A percentile compares a stretch with the other conserved stretches of the same genome.
Conservation (phyloP, 1,140 invertebrate genomes). For the Lasioglossum albipes region DNA sequence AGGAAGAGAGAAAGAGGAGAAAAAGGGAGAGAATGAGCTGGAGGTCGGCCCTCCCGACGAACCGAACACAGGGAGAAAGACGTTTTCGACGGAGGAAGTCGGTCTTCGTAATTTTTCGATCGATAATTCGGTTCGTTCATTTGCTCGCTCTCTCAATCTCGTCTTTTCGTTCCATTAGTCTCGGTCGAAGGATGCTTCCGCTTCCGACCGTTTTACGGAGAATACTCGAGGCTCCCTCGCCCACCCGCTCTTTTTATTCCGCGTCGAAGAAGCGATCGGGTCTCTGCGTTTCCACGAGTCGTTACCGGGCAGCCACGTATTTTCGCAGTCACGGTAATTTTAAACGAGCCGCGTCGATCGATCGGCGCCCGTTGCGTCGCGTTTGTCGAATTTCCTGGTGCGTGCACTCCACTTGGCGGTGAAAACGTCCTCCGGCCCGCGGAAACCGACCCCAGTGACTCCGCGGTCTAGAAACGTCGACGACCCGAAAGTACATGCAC, state of each 20-base stretch:
- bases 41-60: background rate
- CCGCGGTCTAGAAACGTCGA: too few relatives aligned
- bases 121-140: slow-evolving; percentile 19
- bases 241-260: slow-evolving; percentile 24
- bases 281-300: slow-evolving; percentile 6
- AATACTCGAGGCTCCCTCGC: slow-evolving; percentile 35
- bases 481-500: too few relatives aligned
- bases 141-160: slow-evolving; percentile 29
- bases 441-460: too few relatives aligned
- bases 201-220: slow-evolving; percentile 53
- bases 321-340: slow-evolving; percentile 9
- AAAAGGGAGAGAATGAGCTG: background rate
- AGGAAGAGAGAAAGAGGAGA: background rate
- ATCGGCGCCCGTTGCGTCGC: background rate
- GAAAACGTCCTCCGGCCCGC: too few relatives aligned
- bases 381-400: background rate
- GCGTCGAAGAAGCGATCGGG: slow-evolving; percentile 28
- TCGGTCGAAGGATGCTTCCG: slow-evolving; percentile 48
- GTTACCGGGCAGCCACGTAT: background rate
- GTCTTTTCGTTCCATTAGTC: slow-evolving; percentile 61
- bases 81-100: slow-evolving; percentile 3
- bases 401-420: background rate
- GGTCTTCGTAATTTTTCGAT: slow-evolving; percentile 33
- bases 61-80: background rate
- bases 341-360: slow-evolving; percentile 7